These are phyloP conservation scores for Dexiosoma caninum DNA, from an alignment of 2,888 invertebrate genomes.

Conservation along the genomic window DNA sequence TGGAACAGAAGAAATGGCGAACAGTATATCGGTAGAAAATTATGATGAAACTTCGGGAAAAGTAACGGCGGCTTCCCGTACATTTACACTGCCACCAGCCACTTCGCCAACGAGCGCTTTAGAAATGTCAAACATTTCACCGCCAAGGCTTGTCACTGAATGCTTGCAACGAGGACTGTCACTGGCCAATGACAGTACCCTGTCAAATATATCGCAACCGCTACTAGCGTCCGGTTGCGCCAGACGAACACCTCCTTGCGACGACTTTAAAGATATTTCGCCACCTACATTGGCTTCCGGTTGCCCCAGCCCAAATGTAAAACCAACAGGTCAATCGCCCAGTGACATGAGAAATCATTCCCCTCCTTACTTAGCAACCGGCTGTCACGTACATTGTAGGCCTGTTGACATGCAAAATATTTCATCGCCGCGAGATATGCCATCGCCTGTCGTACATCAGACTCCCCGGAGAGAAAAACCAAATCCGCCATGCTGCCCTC, in stretches of 20 bases:
- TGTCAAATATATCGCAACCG: not conserved
- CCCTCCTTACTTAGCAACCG: not conserved
- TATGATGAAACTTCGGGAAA: constrained; percentile 53
- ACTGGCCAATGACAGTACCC: not conserved
- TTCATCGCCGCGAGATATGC: too few relatives aligned
- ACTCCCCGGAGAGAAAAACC: not conserved
- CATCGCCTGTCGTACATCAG: too few relatives aligned
- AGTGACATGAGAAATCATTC: not conserved
- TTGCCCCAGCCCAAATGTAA: not conserved
- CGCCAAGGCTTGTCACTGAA: not conserved
- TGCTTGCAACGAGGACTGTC: not conserved
- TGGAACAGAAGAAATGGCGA: constrained; percentile 52
- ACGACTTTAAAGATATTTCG: not conserved
- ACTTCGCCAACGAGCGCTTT: not conserved
- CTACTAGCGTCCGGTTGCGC: not conserved
- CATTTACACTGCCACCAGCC: constrained; percentile 50
- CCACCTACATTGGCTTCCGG: not conserved
- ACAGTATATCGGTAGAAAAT: constrained; percentile 59
- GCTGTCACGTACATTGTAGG: too few relatives aligned
- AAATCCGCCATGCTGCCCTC: not conserved
- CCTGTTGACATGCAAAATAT: too few relatives aligned
- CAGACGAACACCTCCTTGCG: not conserved
- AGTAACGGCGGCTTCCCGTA: constrained; percentile 59
- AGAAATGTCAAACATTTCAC: not conserved
- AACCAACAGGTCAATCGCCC: not conserved